Evolutionary conservation across 2,888 invertebrate genomes (phyloP).

Genomic region (Spisula subtruncata): DNA sequence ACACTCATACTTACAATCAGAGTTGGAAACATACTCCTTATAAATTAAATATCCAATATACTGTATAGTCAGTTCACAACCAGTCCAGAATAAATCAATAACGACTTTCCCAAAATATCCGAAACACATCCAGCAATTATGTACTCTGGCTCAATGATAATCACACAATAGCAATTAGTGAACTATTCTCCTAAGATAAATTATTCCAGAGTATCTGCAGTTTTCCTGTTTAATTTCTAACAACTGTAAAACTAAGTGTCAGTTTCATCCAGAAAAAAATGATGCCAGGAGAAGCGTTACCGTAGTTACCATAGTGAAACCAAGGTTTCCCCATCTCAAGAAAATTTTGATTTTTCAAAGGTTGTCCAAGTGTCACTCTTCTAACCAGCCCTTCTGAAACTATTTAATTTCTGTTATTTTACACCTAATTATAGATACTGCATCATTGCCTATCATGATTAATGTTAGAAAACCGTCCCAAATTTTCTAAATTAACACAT

Average conservation of each 20-base stretch:
- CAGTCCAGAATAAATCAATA: not conserved
- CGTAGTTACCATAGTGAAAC: not conserved
- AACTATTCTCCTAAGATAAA: not conserved
- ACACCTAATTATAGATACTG: not conserved
- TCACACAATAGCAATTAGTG: constrained; percentile 10
- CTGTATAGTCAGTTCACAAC: too few relatives aligned
- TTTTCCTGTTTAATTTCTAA: constrained; percentile 23
- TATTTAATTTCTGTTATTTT: not conserved
- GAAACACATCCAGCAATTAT: not conserved
- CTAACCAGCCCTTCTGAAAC: not conserved
- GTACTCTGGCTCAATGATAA: not conserved
- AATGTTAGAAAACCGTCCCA: not conserved
- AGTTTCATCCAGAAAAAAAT: not conserved
- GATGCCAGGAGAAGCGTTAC: not conserved
- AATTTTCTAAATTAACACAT: not conserved
- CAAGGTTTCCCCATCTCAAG: not conserved
- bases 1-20: constrained; percentile 31
- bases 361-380: not conserved
- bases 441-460: not conserved
- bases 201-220: not conserved
- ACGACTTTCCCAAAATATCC: not conserved
- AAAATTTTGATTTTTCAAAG: not conserved
- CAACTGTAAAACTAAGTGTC: constrained; percentile 9
- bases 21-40: constrained; percentile 31
- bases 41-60: not conserved